A percentile compares a stretch with the other conserved stretches of the same genome.
Evolutionary conservation across 2,113 vertebrate species (phyloP).

Genomic region (Hemicordylus capensis): DNA sequence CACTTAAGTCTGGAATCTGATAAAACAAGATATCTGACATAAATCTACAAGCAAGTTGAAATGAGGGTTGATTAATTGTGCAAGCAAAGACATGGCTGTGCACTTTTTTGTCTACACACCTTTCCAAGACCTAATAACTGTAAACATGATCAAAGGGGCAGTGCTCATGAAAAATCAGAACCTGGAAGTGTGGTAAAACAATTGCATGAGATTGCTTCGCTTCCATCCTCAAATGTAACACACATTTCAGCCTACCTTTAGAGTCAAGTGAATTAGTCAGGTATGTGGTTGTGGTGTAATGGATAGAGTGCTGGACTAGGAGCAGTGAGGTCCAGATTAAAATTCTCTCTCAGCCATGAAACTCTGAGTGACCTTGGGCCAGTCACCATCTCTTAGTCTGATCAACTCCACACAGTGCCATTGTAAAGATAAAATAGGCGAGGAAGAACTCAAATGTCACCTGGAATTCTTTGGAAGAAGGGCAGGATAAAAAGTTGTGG

Average conservation of each 20-base stretch:
- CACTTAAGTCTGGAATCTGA: not conserved
- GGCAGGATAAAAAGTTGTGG: too few species aligned
- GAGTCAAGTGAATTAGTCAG: not conserved
- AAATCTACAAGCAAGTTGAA: not conserved
- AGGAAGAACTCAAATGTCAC: too few species aligned
- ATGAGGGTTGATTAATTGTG: not conserved
- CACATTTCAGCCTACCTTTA: not conserved
- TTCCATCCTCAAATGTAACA: not conserved
- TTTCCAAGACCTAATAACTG: not conserved
- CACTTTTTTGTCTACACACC: not conserved
- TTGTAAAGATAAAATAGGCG: too few species aligned
- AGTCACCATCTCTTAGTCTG: too few species aligned
- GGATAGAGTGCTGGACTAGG: too few species aligned
- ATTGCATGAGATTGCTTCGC: not conserved
- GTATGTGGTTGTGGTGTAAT: too few species aligned
- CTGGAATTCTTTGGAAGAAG: too few species aligned
- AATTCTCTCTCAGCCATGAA: too few species aligned
- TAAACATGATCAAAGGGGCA: not conserved
- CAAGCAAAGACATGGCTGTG: not conserved
- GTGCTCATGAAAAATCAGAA: not conserved
- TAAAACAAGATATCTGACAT: not conserved
- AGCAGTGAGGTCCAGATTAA: too few species aligned
- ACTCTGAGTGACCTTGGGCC: too few species aligned
- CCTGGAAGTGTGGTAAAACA: not conserved
- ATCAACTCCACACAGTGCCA: too few species aligned